Percentiles rank a stretch among this genome's conserved stretches.
These are phyloP conservation scores for Drosophila greeni DNA, from an alignment of 2,888 invertebrate genomes.

Conservation along the genomic window DNA sequence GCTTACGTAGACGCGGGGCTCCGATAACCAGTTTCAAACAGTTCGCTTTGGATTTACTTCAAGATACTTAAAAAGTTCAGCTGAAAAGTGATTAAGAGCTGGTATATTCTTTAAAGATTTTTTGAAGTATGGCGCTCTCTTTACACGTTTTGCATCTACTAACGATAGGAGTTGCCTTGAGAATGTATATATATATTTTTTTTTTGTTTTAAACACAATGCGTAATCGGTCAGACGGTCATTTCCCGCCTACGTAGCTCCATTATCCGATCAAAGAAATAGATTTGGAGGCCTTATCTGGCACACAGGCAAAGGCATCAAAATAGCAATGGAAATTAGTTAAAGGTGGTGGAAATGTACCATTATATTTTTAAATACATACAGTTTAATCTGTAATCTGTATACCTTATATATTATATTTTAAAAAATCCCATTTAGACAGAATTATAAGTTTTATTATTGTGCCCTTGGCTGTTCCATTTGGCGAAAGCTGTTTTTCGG, in stretches of 20 bases:
- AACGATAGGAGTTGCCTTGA: constrained; percentile 5
- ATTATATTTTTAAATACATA: background rate
- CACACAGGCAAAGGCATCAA: background rate
- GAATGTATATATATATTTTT: background rate
- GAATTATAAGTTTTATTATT: background rate
- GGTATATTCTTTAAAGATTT: background rate
- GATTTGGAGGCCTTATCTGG: constrained; percentile 10
- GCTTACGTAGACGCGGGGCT: constrained; percentile 17
- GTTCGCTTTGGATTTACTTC: constrained; percentile 15
- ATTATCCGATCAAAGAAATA: constrained; percentile 6
- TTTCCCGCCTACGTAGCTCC: constrained; percentile 10
- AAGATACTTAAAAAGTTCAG: background rate
- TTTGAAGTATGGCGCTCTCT: background rate
- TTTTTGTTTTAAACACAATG: background rate
- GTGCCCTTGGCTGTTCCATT: background rate
- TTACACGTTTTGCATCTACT: background rate
- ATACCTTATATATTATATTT: background rate
- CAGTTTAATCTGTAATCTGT: background rate
- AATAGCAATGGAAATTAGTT: background rate
- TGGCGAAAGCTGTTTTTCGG: background rate
- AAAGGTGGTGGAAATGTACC: background rate
- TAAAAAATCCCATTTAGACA: background rate
- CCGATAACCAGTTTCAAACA: constrained; percentile 28
- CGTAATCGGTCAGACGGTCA: constrained; percentile 6
- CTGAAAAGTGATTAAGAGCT: background rate